Evolutionary conservation across 2,797 vertebrate species (phyloP), one percentile per base, ranked within the genome.

Genomic region (Pristis pectinata): DNA sequence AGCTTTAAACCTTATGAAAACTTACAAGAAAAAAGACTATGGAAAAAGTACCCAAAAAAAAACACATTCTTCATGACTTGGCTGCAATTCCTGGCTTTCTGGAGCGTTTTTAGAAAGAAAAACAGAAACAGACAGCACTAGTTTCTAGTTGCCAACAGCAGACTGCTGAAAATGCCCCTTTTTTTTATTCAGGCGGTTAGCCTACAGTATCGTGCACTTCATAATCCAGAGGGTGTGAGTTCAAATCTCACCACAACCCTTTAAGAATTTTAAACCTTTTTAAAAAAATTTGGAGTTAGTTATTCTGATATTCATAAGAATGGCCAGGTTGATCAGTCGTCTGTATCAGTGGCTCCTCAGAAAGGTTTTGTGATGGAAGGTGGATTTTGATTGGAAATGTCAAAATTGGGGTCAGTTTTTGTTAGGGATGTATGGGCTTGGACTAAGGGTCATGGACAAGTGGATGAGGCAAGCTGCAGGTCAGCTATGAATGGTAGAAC

Each of bases 1-100:
- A 91, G 59, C n/a, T 87, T 64, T 91, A 64, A 91, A 91, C 59
- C 61, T 67, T 91, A 11, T 22, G 19, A 91, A 91, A 91, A 67
- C n/a, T 37, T 91, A 67, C n/a, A 24, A 37, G 61, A 91, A 30
- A 3, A 67, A 91, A 74, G 70, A 41, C n/a, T 67, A 49, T 41
- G 87, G 87, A 91, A 67, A 41, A 64, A 41, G 19, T 67, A 67
- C 59, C 41, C 41, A 41, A 64, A 64, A 74, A 91, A 67, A 91
- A 64, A 41, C 59, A 91, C 87, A 91, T 41, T 41, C n/a, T 91
- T 67, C 13, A 41, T 5, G 19, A 61, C n/a, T 91, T 91, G 87
- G 87, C 87, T 91, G 61, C n/a, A 64, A 6, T 91, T 61, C 87
- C 61, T 22, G n/a, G 87, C 59, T 37, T 37, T 67, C 87, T 67